Evolutionary conservation across 2,888 invertebrate species (phyloP).

Genomic region (Aleiodes alternator): DNA sequence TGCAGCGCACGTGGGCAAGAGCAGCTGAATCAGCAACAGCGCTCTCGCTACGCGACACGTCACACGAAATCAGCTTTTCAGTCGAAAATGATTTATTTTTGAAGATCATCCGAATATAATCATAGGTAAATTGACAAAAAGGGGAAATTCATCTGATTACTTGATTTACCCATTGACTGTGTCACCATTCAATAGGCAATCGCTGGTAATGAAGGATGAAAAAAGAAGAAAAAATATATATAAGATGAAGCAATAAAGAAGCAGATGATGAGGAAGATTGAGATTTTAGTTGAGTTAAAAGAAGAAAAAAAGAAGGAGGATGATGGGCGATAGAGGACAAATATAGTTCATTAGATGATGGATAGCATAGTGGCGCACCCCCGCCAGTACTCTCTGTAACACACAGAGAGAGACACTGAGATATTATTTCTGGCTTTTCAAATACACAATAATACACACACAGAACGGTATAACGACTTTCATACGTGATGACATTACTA

Average conservation of each 20-base stretch:
- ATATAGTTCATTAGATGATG: slow-evolving; percentile 71
- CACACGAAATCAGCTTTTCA: too few relatives aligned
- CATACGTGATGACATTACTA: slow-evolving; percentile 57
- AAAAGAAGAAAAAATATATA: neutral
- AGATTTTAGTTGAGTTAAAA: slow-evolving; percentile 36
- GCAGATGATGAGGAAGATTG: slow-evolving; percentile 40
- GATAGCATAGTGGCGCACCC: slow-evolving; percentile 56
- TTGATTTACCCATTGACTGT: neutral
- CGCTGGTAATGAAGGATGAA: slow-evolving; percentile 13
- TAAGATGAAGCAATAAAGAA: slow-evolving; percentile 30
- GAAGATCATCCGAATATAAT: neutral
- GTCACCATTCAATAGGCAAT: slow-evolving; percentile 14
- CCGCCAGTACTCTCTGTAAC: slow-evolving; percentile 54
- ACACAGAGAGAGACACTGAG: slow-evolving; percentile 39
- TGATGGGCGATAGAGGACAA: slow-evolving; percentile 60
- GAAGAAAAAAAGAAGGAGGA: slow-evolving; percentile 43
- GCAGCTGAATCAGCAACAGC: too few relatives aligned
- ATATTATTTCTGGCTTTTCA: slow-evolving; percentile 73
- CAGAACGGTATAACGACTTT: slow-evolving; percentile 30
- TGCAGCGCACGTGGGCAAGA: too few relatives aligned
- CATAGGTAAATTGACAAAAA: slow-evolving; percentile 7
- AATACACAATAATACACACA: slow-evolving; percentile 54
- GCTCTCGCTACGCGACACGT: too few relatives aligned
- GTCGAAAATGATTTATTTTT: neutral
- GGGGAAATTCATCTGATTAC: too few relatives aligned